Evolutionary conservation across 1,140 invertebrate species (phyloP), one percentile per base, ranked within the genome.

Genomic region (Drosophila ogumai): DNA sequence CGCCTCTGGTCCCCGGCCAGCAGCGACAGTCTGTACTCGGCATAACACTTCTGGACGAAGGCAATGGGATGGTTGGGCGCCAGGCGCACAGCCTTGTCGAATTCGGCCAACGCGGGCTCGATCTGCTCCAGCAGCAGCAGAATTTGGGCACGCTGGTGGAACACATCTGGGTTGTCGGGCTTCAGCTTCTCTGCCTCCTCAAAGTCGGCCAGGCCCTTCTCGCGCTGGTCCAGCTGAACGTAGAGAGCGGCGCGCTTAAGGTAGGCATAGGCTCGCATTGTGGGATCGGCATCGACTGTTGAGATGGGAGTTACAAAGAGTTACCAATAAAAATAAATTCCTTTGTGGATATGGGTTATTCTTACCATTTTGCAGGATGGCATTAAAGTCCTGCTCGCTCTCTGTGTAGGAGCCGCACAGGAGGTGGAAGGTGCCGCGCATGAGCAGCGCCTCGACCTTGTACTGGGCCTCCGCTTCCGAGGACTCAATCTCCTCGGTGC

Each of bases 21-120:
- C 32, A 94, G 87, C 5, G 95, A 95, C 90, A 95, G 94, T 84
- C 96, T 94, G 91, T 97, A 98, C 90, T 97, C 95, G 32, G 96
- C 95, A 91, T 97, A 98, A 82, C 96, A 96, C 91, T 98, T 98
- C 91, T 99, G 98, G 44, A 98, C 96, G 90, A 95, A 95, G 17
- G 97, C 96, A 81, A 98, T 96, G 10, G 96, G 95, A 92, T 97
- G 98, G 63, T 96, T 92, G 12, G 97, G 96, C 90, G 97, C 97
- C 10, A 98, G 92, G 78, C 95, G 93, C 3, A 97, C 95, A 54
- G 97, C 97, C 88, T 95, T 97, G 34, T 96, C 94, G 93, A 98
- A 98, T 92, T 99, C 97, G 47, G 93, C 84, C 67, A 96, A 94
- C 1, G 98, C 97, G 72, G 96, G 95, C 64, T 96, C 94, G 59